Evolutionary conservation across 2,113 vertebrate species (phyloP).

Genomic region (Indicator maculatus): DNA sequence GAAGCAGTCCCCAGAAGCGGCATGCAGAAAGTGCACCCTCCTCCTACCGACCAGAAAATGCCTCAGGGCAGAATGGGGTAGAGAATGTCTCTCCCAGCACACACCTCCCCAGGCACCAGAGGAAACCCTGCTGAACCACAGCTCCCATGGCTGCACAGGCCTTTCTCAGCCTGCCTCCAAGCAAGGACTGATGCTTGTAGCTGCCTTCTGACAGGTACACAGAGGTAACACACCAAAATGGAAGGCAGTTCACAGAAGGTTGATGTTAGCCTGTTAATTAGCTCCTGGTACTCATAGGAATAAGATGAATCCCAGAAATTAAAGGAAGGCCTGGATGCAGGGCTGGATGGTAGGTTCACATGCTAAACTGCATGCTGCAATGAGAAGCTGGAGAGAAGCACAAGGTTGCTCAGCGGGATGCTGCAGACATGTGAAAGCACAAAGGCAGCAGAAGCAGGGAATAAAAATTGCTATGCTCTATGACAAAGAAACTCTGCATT

Average conservation of each 20-base stretch:
- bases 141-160: neutral
- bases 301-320: neutral
- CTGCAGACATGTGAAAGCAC: neutral
- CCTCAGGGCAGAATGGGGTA: neutral
- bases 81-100: neutral
- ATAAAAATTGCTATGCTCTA: neutral
- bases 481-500: neutral
- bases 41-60: neutral
- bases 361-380: neutral
- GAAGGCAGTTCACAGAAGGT: neutral
- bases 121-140: neutral
- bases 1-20: neutral
- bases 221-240: fast-evolving
- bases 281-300: neutral
- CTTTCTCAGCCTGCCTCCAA: neutral
- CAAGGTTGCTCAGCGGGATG: neutral
- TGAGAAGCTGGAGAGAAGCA: neutral
- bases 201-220: neutral
- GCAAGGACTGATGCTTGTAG: neutral
- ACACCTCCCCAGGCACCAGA: neutral
- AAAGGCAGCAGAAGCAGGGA: neutral
- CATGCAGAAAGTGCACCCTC: neutral
- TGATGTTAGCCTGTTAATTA: neutral
- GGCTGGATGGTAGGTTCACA: neutral
- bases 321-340: neutral